These are phyloP conservation scores for Anhinga rufa DNA, from an alignment of 2,113 vertebrate genomes.

Conservation along the genomic window DNA sequence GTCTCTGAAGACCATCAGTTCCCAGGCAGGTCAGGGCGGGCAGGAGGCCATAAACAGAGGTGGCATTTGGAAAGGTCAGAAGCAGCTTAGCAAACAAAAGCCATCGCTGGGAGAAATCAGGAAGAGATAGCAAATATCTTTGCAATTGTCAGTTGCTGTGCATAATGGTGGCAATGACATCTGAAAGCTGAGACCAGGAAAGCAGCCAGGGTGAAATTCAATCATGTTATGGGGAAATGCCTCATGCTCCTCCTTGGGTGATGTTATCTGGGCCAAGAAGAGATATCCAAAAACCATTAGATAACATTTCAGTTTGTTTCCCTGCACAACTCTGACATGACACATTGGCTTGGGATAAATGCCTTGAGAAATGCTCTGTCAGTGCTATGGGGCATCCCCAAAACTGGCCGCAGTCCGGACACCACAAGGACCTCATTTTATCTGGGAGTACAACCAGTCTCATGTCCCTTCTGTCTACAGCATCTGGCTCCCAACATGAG, in stretches of 20 bases:
- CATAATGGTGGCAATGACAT: neutral
- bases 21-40: neutral
- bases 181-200: neutral
- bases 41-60: neutral
- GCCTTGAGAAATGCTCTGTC: neutral
- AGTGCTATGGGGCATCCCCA: neutral
- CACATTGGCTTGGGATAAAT: neutral
- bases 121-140: neutral
- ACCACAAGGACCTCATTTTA: neutral
- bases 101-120: neutral
- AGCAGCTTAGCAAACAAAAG: neutral
- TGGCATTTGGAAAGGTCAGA: conserved; percentile 19
- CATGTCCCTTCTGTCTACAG: neutral
- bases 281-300: neutral
- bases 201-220: neutral
- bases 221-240: neutral
- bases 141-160: neutral
- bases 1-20: neutral
- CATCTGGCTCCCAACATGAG: neutral
- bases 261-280: neutral
- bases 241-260: neutral
- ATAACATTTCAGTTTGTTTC: neutral
- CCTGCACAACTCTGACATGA: neutral
- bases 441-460: neutral
- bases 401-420: neutral